Evolutionary conservation across 2,113 vertebrate genomes (phyloP).

Genomic region (Bubo blakistoni): DNA sequence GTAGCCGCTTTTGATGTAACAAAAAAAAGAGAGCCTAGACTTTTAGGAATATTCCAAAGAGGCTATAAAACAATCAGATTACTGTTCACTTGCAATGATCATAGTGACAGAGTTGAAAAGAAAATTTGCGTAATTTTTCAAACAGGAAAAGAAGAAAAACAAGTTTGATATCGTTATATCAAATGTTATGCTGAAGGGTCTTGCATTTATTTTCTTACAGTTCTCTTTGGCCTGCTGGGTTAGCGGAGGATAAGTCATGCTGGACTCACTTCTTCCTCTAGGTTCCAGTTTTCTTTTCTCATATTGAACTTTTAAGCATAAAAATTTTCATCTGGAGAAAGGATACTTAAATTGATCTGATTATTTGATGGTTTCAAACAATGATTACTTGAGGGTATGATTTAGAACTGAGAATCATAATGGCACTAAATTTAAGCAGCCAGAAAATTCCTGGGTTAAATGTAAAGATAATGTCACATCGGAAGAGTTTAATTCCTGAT

Average conservation of each 20-base stretch:
- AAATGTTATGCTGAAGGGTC: neutral
- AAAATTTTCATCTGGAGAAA: neutral
- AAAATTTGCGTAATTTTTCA: conserved; percentile 9
- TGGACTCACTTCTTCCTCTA: neutral
- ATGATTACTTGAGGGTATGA: neutral
- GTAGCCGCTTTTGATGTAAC: neutral
- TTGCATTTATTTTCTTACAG: neutral
- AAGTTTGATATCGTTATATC: neutral
- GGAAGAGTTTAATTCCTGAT: neutral
- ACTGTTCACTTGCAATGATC: neutral
- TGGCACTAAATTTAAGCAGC: neutral
- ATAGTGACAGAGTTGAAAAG: neutral
- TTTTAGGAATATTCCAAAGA: neutral
- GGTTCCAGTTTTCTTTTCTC: neutral
- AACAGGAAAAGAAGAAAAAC: neutral
- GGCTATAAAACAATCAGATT: neutral
- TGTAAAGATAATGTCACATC: neutral
- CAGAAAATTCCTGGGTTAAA: neutral
- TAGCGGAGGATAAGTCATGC: neutral
- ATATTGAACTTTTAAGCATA: neutral
- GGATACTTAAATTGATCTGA: neutral
- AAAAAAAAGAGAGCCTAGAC: neutral
- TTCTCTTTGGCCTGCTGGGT: neutral
- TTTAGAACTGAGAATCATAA: neutral
- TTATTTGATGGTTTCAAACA: neutral